phyloP scores from a whole-genome alignment of 2,888 invertebrate species.

The Germaria angustata region DNA sequence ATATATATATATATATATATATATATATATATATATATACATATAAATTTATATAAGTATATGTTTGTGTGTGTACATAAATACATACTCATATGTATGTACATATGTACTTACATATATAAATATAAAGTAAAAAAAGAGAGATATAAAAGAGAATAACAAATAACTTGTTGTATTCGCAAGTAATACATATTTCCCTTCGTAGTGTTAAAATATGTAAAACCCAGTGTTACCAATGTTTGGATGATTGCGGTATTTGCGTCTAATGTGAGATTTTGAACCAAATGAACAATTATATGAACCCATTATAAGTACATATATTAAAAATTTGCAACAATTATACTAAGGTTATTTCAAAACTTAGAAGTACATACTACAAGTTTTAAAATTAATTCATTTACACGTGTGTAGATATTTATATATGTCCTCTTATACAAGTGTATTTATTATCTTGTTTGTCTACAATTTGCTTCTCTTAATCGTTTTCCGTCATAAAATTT shows the following conservation, averaged over 20 bases:
- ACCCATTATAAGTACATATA: background rate
- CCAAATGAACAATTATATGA: background rate
- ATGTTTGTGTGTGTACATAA: too few species aligned
- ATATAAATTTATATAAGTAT: too few species aligned
- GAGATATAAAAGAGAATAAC: background rate
- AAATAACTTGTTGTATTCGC: constrained; percentile 30
- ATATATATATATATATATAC: too few species aligned
- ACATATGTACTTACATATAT: too few species aligned
- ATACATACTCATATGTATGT: too few species aligned
- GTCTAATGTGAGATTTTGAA: background rate
- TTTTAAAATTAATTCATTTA: background rate
- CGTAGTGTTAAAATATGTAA: constrained; percentile 19
- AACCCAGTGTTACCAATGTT: constrained; percentile 22
- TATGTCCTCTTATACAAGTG: too few species aligned
- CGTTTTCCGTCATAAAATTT: constrained; percentile 42
- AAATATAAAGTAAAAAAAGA: constrained; percentile 16
- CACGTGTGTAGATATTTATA: background rate
- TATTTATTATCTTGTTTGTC: background rate
- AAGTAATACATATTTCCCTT: background rate
- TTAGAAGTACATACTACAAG: background rate
- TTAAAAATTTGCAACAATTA: background rate
- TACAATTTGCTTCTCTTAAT: constrained; percentile 19
- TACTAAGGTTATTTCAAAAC: background rate
- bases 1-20: too few species aligned
- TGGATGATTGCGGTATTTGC: background rate